phyloP scores from a whole-genome alignment of 2,888 invertebrate genomes.

The Rhynchonema sp. region DNA sequence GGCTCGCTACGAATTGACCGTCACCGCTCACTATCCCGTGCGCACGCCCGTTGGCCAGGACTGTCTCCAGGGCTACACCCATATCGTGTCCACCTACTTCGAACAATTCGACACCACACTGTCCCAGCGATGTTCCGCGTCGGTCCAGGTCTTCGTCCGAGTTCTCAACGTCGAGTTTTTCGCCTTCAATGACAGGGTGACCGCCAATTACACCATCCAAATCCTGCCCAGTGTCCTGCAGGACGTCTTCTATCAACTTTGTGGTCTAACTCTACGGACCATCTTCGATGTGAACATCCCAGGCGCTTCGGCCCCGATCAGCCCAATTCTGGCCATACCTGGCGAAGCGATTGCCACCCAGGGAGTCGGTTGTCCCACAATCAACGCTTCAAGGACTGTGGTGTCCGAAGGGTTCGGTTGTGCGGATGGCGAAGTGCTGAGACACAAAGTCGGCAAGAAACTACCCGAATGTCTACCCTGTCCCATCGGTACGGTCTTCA shows the following conservation, averaged over 20 bases:
- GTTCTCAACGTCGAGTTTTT: conserved; percentile 51
- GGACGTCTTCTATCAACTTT: conserved; percentile 76
- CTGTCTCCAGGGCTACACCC: conserved; percentile 17
- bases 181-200: no score
- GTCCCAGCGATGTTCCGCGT: conserved; percentile 76
- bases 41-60: conserved; percentile 16
- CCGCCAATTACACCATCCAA: conserved; percentile 65
- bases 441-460: conserved; percentile 52
- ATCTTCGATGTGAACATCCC: conserved; percentile 54
- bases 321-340: conserved; percentile 14
- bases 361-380: conserved; percentile 55
- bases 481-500: conserved; percentile 81
- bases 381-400: conserved; percentile 61
- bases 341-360: conserved; percentile 17
- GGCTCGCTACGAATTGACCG: conserved; percentile 24
- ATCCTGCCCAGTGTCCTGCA: conserved; percentile 69
- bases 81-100: conserved; percentile 17
- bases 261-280: conserved; percentile 72
- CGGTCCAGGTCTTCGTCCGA: conserved; percentile 79
- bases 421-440: conserved; percentile 73
- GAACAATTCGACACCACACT: conserved; percentile 35
- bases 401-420: conserved; percentile 78
- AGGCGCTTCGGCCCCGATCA: conserved; percentile 18
- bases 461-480: conserved; percentile 72
- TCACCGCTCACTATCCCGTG: conserved; percentile 18